These are phyloP conservation scores for Thymallus thymallus DNA, from an alignment of 2,113 vertebrate genomes.

Conservation along the genomic window DNA sequence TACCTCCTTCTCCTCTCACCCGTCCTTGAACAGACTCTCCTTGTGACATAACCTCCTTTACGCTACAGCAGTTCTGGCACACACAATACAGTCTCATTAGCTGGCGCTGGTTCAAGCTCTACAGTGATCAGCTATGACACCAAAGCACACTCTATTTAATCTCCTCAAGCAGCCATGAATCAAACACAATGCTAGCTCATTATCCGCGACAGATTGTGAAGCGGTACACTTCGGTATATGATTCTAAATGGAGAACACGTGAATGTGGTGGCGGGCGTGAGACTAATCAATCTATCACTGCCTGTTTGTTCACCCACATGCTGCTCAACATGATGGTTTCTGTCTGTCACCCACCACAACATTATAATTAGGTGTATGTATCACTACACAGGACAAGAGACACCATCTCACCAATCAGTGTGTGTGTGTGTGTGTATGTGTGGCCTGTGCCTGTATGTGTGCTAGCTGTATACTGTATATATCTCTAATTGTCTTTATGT, in stretches of 20 bases:
- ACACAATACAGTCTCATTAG: conserved; percentile 62
- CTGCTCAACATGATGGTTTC: conserved; percentile 47
- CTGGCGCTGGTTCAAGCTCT: conserved; percentile 47
- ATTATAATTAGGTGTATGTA: conserved; percentile 33
- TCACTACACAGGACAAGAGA: not conserved
- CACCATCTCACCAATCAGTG: not conserved
- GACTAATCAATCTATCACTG: conserved; percentile 48
- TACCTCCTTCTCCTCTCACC: conserved; percentile 30
- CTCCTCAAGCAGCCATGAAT: conserved; percentile 60
- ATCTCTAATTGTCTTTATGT: too few species aligned
- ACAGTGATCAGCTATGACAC: conserved; percentile 67
- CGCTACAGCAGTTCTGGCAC: conserved; percentile 28
- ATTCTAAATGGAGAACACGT: conserved; percentile 51
- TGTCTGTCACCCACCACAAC: conserved; percentile 40
- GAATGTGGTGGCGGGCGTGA: conserved; percentile 45
- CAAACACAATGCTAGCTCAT: conserved; percentile 62
- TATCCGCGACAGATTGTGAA: conserved; percentile 64
- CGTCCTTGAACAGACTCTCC: conserved; percentile 41
- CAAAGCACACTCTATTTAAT: conserved; percentile 56
- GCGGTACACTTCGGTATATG: conserved; percentile 63
- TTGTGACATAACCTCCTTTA: conserved; percentile 51
- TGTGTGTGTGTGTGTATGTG: not conserved
- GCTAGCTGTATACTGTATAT: too few species aligned
- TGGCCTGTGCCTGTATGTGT: not conserved
- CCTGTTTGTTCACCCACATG: conserved; percentile 49